Evolutionary conservation across 2,888 invertebrate genomes (phyloP).

Genomic region (Strigamia maritima): DNA sequence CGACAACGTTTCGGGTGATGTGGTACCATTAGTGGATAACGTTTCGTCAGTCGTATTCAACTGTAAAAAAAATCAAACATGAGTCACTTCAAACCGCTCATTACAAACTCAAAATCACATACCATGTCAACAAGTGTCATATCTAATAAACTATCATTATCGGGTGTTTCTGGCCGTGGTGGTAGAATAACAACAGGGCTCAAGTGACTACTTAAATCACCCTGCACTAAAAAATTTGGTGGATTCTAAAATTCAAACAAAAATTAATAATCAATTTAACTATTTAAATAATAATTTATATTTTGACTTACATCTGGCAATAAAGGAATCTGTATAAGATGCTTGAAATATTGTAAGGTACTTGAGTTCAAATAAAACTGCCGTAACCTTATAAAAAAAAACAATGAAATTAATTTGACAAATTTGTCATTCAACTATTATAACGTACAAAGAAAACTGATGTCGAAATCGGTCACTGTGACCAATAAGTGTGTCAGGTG

Average conservation of each 20-base stretch:
- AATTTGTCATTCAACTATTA: not conserved
- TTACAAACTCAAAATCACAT: not conserved
- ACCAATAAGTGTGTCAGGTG: constrained; percentile 84
- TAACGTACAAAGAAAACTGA: constrained; percentile 69
- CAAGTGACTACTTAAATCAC: constrained; percentile 88
- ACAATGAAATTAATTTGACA: not conserved
- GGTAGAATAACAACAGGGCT: constrained; percentile 84
- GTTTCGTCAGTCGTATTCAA: constrained; percentile 43
- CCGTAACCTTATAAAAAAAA: constrained; percentile 60
- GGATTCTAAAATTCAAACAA: constrained; percentile 62
- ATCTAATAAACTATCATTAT: constrained; percentile 55
- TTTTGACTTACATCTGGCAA: constrained; percentile 70
- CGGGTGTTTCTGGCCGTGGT: constrained; percentile 60
- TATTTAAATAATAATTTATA: too few relatives aligned
- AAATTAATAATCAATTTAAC: not conserved
- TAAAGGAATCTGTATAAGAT: constrained; percentile 86
- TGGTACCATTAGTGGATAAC: constrained; percentile 53
- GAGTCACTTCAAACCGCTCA: not conserved
- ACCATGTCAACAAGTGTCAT: constrained; percentile 55
- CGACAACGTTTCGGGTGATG: constrained; percentile 56
- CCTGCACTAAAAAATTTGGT: constrained; percentile 89
- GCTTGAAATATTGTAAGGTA: constrained; percentile 95
- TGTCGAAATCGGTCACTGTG: constrained; percentile 85
- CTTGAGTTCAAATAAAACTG: constrained; percentile 89
- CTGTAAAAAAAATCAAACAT: not conserved